Percentiles rank a stretch among this genome's conserved stretches.
These are phyloP conservation scores for Apaloderma vittatum DNA, from an alignment of 2,113 vertebrate species.

Conservation along the genomic window DNA sequence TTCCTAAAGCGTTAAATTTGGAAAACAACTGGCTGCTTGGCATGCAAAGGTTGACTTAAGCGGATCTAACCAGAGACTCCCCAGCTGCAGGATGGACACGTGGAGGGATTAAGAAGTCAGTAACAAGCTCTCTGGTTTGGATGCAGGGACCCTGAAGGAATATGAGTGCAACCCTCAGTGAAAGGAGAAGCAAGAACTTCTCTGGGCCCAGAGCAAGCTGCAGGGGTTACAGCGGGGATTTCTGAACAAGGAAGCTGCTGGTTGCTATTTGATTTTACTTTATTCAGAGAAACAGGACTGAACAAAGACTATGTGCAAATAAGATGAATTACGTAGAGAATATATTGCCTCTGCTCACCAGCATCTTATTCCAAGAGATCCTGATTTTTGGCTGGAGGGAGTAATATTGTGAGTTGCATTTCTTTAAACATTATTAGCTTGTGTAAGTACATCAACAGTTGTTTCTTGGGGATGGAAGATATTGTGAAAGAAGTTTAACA, in stretches of 20 bases:
- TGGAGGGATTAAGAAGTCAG: neutral
- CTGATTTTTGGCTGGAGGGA: neutral
- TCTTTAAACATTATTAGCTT: neutral
- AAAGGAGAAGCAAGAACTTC: neutral
- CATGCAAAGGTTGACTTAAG: neutral
- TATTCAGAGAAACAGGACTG: neutral
- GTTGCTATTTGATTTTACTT: neutral
- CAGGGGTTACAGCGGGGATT: neutral
- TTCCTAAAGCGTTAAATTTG: neutral
- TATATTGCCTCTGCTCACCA: neutral
- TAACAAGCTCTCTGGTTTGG: neutral
- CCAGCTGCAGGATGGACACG: neutral
- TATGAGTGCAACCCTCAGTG: neutral
- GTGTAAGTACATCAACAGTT: neutral
- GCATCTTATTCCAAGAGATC: neutral
- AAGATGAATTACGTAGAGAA: neutral
- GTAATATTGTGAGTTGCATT: neutral
- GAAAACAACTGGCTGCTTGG: neutral
- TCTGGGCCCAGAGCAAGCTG: neutral
- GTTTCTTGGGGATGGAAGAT: neutral
- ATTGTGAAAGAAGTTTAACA: neutral
- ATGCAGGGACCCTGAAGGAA: neutral
- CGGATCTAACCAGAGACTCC: neutral
- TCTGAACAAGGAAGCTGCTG: neutral
- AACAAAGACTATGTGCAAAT: neutral